Evolutionary conservation across 2,888 invertebrate species (phyloP).

Genomic region (Drosophila testacea): DNA sequence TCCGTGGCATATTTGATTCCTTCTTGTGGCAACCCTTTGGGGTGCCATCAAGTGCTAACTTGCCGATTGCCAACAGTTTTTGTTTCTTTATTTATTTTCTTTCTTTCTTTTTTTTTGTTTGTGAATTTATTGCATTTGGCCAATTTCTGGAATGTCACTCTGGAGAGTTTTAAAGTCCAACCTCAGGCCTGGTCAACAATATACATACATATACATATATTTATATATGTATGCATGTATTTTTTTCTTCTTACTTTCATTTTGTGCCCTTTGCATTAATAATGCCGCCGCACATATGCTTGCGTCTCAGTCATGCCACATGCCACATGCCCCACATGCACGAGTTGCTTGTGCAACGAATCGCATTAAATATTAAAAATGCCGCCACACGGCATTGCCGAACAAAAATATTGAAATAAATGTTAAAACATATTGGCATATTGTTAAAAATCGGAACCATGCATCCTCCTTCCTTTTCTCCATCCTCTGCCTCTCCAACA

Average conservation of each 20-base stretch:
- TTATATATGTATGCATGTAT: not conserved
- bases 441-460: conserved; percentile 61
- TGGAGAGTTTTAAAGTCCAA: conserved; percentile 79
- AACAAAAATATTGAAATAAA: conserved; percentile 76
- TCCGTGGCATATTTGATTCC: conserved; percentile 57
- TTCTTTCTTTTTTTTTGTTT: conserved; percentile 9
- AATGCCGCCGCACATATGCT: conserved; percentile 67
- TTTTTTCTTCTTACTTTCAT: conserved; percentile 42
- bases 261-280: conserved; percentile 67
- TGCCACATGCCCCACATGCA: conserved; percentile 17
- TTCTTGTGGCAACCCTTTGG: conserved; percentile 48
- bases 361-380: conserved; percentile 75
- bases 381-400: conserved; percentile 69
- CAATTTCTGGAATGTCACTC: conserved; percentile 84
- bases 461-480: not conserved
- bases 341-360: conserved; percentile 54
- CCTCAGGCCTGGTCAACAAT: conserved; percentile 12
- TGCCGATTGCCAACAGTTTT: conserved; percentile 23
- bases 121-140: conserved; percentile 83
- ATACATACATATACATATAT: conserved; percentile 4
- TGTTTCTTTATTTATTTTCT: conserved; percentile 3
- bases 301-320: conserved; percentile 33
- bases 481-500: not conserved
- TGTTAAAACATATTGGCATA: conserved; percentile 80
- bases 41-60: conserved; percentile 60